These are phyloP conservation scores for Troides aeacus DNA, from an alignment of 2,888 invertebrate genomes.

Conservation along the genomic window DNA sequence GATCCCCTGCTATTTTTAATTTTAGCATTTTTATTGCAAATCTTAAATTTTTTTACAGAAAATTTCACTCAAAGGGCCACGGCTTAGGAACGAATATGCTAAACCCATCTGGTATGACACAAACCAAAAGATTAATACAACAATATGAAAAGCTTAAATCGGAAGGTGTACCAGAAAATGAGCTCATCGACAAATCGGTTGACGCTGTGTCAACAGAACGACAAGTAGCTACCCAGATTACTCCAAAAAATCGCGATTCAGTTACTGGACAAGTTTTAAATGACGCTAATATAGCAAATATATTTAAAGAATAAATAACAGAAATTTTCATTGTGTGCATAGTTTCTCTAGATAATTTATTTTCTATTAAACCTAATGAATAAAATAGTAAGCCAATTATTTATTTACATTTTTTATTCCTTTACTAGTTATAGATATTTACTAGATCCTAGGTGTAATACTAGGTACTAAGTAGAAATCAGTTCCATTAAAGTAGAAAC, in stretches of 20 bases:
- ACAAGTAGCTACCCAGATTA: slow-evolving; percentile 39
- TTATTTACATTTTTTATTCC: neutral
- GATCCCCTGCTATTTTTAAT: too few species aligned
- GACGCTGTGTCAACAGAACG: slow-evolving; percentile 50
- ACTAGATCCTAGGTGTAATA: too few species aligned
- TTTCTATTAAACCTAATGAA: neutral
- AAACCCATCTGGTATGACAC: slow-evolving; percentile 72
- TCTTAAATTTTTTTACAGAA: slow-evolving; percentile 66
- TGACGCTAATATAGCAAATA: slow-evolving; percentile 38
- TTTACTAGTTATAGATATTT: neutral
- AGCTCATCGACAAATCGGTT: slow-evolving; percentile 65
- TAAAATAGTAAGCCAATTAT: neutral
- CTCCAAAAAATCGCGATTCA: slow-evolving; percentile 49
- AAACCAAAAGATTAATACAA: slow-evolving; percentile 81
- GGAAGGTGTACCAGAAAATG: slow-evolving; percentile 76
- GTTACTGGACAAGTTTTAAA: slow-evolving; percentile 55
- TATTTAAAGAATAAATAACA: slow-evolving; percentile 37
- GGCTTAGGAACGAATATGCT: slow-evolving; percentile 79
- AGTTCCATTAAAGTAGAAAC: too few species aligned
- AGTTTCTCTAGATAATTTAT: neutral
- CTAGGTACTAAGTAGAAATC: too few species aligned
- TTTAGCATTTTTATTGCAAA: neutral
- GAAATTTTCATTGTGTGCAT: neutral
- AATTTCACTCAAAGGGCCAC: slow-evolving; percentile 82
- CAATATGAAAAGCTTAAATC: slow-evolving; percentile 80